phyloP scores from a whole-genome alignment of 2,113 vertebrate species.

The Excalfactoria chinensis region DNA sequence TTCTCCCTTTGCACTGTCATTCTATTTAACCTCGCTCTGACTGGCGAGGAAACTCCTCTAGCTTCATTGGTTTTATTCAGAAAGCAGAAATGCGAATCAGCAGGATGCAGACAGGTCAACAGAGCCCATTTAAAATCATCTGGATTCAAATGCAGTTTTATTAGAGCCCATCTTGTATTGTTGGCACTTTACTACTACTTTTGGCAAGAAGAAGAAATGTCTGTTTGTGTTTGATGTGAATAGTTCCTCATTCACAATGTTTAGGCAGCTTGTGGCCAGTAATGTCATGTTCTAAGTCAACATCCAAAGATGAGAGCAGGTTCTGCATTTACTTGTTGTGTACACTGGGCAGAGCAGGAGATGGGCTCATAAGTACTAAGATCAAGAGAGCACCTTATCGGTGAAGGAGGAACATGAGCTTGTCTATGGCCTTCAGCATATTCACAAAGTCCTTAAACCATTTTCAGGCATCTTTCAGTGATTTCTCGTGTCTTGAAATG shows the following conservation, averaged over 20 bases:
- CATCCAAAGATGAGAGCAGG: background rate
- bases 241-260: background rate
- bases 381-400: background rate
- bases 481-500: background rate
- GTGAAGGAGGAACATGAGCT: background rate
- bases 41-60: background rate
- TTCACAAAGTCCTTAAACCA: background rate
- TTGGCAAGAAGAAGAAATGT: background rate
- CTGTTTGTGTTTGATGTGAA: background rate
- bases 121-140: background rate
- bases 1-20: background rate
- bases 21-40: background rate
- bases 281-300: background rate
- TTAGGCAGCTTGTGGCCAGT: background rate
- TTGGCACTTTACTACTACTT: background rate
- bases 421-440: background rate
- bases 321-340: background rate
- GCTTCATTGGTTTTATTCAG: background rate
- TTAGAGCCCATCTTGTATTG: background rate
- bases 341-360: fast-evolving
- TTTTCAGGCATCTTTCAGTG: background rate
- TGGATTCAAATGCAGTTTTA: background rate
- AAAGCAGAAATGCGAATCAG: background rate
- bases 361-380: background rate
- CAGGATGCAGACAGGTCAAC: background rate